These are phyloP conservation scores for Ahaetulla prasina DNA, from an alignment of 2,113 vertebrate genomes.

Conservation along the genomic window DNA sequence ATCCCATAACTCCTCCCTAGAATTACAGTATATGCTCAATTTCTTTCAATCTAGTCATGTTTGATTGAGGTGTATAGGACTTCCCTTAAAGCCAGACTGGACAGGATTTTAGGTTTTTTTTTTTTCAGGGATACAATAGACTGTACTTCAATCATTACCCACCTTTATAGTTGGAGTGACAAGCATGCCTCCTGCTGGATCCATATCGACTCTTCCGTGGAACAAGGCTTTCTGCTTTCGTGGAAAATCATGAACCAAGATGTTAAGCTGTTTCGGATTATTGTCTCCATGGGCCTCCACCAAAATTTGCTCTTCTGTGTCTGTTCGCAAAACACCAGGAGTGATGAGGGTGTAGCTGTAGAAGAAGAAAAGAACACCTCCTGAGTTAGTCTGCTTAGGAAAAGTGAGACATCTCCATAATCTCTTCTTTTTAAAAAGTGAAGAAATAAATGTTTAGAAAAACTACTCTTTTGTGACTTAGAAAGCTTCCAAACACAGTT, in stretches of 20 bases:
- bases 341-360: conserved; percentile 59
- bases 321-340: conserved; percentile 58
- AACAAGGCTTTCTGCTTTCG: conserved; percentile 36
- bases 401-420: neutral
- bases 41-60: neutral
- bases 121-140: too few relatives aligned
- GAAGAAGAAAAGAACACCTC: neutral
- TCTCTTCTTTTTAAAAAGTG: neutral
- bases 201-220: conserved; percentile 1
- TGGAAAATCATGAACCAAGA: conserved; percentile 49
- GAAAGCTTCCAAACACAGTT: neutral
- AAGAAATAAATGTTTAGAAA: neutral
- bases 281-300: conserved; percentile 54
- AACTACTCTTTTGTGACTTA: neutral
- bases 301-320: conserved; percentile 53
- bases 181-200: neutral
- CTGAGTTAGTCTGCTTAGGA: neutral
- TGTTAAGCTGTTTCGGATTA: fast-evolving
- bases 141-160: neutral
- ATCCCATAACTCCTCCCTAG: neutral
- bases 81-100: too few relatives aligned
- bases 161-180: conserved; percentile 47
- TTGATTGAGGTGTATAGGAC: too few relatives aligned
- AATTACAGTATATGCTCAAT: neutral
- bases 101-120: too few relatives aligned